Percentiles rank a stretch among this genome's conserved stretches.
Evolutionary conservation across 1,140 invertebrate genomes (phyloP).

Genomic region (Pseudomyrmex cubaensis): DNA sequence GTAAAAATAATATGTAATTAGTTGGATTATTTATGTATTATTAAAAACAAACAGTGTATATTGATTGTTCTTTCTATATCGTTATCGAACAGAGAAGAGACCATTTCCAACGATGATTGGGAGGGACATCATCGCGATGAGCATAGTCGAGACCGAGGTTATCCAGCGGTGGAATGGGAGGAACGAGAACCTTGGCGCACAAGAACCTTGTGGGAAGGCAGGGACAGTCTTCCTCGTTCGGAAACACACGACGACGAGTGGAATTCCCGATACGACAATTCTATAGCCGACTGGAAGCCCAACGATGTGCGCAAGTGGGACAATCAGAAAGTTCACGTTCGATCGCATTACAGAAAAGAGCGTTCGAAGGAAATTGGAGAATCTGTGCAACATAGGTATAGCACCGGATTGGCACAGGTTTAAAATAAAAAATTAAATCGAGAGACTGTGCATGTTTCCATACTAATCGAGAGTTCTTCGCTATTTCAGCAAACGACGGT

Average conservation of each 20-base stretch:
- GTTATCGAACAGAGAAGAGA: slow-evolving; percentile 76
- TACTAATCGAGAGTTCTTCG: slow-evolving; percentile 12
- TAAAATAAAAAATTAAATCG: neutral
- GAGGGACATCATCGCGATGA: slow-evolving; percentile 82
- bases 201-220: slow-evolving; percentile 79
- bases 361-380: slow-evolving; percentile 80
- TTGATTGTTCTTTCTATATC: neutral
- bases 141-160: slow-evolving; percentile 78
- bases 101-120: slow-evolving; percentile 79
- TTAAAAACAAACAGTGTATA: too few species aligned
- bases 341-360: slow-evolving; percentile 81
- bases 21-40: neutral
- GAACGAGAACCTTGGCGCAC: slow-evolving; percentile 81
- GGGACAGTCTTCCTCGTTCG: slow-evolving; percentile 81
- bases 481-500: slow-evolving; percentile 78
- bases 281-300: slow-evolving; percentile 82
- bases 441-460: neutral
- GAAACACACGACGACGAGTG: slow-evolving; percentile 83
- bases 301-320: slow-evolving; percentile 83
- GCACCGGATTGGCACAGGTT: neutral
- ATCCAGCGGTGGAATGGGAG: slow-evolving; percentile 80
- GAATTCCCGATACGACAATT: slow-evolving; percentile 80
- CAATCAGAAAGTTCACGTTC: slow-evolving; percentile 79
- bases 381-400: slow-evolving; percentile 65
- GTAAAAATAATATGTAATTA: slow-evolving; percentile 30